Percentiles rank a stretch among this genome's conserved stretches.
These are phyloP conservation scores for Euglossa dilemma DNA, from an alignment of 1,140 invertebrate species.

Conservation along the genomic window DNA sequence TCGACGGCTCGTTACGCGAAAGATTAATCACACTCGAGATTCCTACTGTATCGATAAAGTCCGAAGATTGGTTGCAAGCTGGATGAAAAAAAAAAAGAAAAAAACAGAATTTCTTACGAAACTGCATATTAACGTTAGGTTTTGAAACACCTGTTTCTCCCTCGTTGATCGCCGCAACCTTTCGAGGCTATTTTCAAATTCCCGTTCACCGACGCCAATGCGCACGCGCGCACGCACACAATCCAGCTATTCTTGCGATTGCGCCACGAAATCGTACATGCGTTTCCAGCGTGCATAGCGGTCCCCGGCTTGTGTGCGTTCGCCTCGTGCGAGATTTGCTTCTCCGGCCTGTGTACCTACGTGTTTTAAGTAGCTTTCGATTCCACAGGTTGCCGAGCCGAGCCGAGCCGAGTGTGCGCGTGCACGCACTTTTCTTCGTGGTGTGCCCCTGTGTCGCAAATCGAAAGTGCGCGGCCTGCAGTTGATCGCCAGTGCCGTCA, in stretches of 20 bases:
- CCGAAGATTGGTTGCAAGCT: too few species aligned
- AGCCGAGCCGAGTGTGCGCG: too few species aligned
- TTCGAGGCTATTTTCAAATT: slow-evolving; percentile 20
- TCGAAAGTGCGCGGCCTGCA: slow-evolving; percentile 43
- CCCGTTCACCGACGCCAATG: background rate
- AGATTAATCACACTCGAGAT: background rate
- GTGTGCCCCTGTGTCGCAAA: slow-evolving; percentile 13
- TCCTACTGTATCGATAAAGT: background rate
- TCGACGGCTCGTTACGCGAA: background rate
- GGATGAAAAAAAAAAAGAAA: background rate
- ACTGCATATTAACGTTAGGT: background rate
- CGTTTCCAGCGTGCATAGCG: background rate
- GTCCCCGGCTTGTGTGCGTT: background rate
- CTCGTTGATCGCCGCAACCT: background rate
- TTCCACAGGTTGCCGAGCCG: background rate
- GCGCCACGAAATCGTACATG: background rate
- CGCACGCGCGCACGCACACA: too few species aligned
- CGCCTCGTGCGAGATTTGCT: slow-evolving; percentile 25
- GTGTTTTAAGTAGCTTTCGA: slow-evolving; percentile 39
- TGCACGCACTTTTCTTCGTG: slow-evolving; percentile 9
- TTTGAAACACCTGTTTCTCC: background rate
- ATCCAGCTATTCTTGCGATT: background rate
- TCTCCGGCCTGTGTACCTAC: background rate
- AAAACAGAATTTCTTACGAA: background rate
- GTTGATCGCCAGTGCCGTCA: slow-evolving; percentile 6